Conservation (phyloP, 2,113 vertebrate species). For the Isurus oxyrinchus region DNA sequence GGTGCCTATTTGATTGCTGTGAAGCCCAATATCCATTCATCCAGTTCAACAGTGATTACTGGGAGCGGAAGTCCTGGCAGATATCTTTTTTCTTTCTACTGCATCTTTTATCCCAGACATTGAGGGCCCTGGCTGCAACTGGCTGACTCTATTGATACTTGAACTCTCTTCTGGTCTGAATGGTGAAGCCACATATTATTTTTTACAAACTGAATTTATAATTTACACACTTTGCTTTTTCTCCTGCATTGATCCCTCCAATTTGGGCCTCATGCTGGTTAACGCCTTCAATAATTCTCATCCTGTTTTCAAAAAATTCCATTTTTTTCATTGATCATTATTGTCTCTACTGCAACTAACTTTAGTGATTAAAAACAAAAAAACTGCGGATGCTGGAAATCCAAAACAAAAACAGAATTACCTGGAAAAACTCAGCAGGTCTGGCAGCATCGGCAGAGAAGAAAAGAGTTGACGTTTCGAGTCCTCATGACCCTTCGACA, state of each 20-base stretch:
- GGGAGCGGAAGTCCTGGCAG: neutral
- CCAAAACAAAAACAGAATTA: too few relatives aligned
- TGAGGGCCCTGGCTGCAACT: neutral
- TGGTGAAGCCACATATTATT: neutral
- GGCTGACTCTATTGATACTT: neutral
- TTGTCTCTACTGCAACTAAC: neutral
- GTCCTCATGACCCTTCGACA: too few relatives aligned
- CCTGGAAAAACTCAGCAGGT: too few relatives aligned
- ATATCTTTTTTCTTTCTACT: neutral
- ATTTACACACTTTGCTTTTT: neutral
- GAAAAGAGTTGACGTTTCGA: too few relatives aligned
- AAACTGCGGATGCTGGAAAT: too few relatives aligned
- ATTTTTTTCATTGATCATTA: neutral
- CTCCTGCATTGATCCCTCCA: neutral
- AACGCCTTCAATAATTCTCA: neutral
- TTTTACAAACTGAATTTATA: neutral
- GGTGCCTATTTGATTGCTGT: neutral
- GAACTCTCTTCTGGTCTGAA: neutral
- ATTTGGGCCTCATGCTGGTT: neutral
- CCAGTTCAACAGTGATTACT: neutral
- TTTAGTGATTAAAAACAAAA: too few relatives aligned
- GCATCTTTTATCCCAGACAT: neutral
- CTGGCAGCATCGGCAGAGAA: too few relatives aligned
- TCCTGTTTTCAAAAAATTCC: neutral
- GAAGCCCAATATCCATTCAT: neutral